Evolutionary conservation across 2,888 invertebrate species (phyloP).

Genomic region (Philonicus albiceps): DNA sequence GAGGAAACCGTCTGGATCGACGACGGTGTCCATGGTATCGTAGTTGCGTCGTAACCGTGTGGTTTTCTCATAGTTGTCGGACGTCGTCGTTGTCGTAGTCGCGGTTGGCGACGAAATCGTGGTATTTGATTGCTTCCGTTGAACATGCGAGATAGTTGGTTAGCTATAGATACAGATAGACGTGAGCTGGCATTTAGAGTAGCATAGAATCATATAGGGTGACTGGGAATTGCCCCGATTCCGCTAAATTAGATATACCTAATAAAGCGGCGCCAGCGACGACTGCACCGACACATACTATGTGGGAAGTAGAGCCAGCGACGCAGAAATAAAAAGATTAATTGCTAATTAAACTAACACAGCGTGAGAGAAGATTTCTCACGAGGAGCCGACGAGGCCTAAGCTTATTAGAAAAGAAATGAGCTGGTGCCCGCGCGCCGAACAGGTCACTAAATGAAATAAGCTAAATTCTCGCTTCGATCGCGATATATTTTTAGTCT

Average conservation of each 20-base stretch:
- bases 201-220: neutral
- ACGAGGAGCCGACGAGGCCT: neutral
- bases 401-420: neutral
- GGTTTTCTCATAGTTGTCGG: neutral
- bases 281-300: neutral
- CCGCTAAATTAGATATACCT: neutral
- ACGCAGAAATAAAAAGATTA: conserved; percentile 20
- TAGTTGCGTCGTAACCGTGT: neutral
- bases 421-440: neutral
- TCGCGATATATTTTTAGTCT: conserved; percentile 25
- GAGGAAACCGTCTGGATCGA: conserved; percentile 29
- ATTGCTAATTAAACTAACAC: conserved; percentile 19
- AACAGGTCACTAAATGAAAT: conserved; percentile 24
- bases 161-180: neutral
- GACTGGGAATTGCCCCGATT: neutral
- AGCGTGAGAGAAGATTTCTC: neutral
- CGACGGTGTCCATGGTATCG: neutral
- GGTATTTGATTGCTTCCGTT: conserved; percentile 27
- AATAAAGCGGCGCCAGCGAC: neutral
- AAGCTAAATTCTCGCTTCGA: conserved; percentile 33
- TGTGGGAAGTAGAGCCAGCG: neutral
- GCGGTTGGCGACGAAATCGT: neutral
- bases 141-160: neutral
- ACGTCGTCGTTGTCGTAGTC: neutral
- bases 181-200: neutral